Conservation (phyloP, 2,113 vertebrate species). For the Scortum barcoo region DNA sequence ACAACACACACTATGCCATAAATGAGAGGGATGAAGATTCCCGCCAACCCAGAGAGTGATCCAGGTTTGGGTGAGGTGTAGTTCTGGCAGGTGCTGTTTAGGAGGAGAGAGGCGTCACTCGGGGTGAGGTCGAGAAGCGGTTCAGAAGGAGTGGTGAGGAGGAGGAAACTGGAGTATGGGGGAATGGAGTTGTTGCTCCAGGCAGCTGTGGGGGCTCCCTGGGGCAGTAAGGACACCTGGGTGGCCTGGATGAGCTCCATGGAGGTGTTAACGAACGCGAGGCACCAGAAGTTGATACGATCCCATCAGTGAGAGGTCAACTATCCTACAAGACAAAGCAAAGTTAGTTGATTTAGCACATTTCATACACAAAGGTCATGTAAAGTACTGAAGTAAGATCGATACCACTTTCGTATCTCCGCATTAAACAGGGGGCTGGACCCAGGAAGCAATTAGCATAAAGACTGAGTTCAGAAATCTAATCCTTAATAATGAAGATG, state of each 20-base stretch:
- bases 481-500: too few species aligned
- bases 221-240: constrained; percentile 41
- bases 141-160: constrained; percentile 29
- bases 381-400: fast-evolving
- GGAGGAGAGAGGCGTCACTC: neutral
- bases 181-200: constrained; percentile 38
- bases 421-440: too few species aligned
- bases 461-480: neutral
- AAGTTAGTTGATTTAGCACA: neutral
- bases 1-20: constrained; percentile 92
- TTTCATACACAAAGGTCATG: neutral
- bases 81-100: constrained; percentile 65
- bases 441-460: neutral
- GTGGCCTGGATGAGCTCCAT: constrained; percentile 73
- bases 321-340: constrained; percentile 34
- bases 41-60: constrained; percentile 81
- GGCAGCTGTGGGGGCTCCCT: constrained; percentile 14
- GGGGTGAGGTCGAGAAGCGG: neutral
- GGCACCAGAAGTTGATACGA: neutral
- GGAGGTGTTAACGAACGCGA: neutral
- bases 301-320: constrained; percentile 40
- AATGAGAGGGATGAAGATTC: constrained; percentile 92
- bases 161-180: constrained; percentile 14
- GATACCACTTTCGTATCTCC: neutral
- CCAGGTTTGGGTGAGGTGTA: constrained; percentile 44